Conservation (phyloP, 2,888 invertebrate species). For the Ptychoptera albimana region DNA sequence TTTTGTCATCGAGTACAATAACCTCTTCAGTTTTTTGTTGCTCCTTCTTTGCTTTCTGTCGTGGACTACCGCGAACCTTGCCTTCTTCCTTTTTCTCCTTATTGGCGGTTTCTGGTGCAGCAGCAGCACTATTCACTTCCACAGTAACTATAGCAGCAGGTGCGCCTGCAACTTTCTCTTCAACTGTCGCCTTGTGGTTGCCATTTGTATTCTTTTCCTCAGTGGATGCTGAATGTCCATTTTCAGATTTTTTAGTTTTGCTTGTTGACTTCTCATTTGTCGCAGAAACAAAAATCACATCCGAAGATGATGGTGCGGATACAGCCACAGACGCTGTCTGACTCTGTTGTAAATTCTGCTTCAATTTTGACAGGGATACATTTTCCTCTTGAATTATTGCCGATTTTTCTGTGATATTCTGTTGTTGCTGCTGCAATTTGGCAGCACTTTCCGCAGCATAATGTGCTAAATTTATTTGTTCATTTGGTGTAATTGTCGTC, state of each 20-base stretch:
- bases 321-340: neutral
- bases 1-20: neutral
- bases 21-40: neutral
- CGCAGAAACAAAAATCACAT: neutral
- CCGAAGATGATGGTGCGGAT: neutral
- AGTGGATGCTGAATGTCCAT: neutral
- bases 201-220: slow-evolving; percentile 2
- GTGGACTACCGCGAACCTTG: slow-evolving; percentile 2
- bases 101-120: too few relatives aligned
- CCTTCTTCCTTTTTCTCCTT: neutral
- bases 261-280: neutral
- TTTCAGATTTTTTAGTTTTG: neutral
- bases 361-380: too few relatives aligned
- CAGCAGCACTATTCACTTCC: too few relatives aligned
- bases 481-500: too few relatives aligned
- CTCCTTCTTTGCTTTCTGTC: neutral
- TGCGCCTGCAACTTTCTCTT: neutral
- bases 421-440: too few relatives aligned
- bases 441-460: too few relatives aligned
- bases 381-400: too few relatives aligned
- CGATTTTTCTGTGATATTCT: too few relatives aligned
- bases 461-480: too few relatives aligned
- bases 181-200: slow-evolving; percentile 1
- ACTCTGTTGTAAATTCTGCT: too few relatives aligned
- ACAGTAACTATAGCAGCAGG: neutral